Base-by-base conservation (phyloP, 2,113 vertebrate species). In the Junco hyemalis region DNA sequence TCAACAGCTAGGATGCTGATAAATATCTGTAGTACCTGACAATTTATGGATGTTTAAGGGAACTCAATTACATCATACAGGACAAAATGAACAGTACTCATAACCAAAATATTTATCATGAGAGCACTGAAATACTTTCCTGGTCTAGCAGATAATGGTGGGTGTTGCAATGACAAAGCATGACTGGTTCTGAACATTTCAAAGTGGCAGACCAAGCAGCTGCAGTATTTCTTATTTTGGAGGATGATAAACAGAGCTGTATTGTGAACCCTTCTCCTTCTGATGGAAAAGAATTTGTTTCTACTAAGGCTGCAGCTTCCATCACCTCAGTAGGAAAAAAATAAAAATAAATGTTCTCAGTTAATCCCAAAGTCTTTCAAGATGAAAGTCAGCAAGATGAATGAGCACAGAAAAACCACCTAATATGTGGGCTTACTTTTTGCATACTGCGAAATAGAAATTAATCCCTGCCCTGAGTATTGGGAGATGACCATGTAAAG, bases 181-280 rank as follows among this genome's bases (percentile, higher is more conserved):
- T 38, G 86, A 89, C 50, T 69, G 53, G 54, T 87, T 92, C 36
- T 74, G 71, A 87, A 68, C 36, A 24, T 87, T 77, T 86, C 60
- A 24, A 90, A 91, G 68, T 85, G 69, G 35, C 63, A 94, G 73
- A 54, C 24, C 36, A 56, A 86, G 53, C 33, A 92, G 45, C 47
- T 86, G 70, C 35, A 54, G 17, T 95, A 78, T 85, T 82, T 92
- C 73, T 74, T 65, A 35, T 77, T 84, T 90, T 88, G 81, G 74
- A 56, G 24, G 47, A 64, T 93, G 88, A 89, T 89, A 95, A 96
- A 92, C 36, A 92, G 72, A 86, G 53, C 53, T 92, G 25, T n/a
- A 16, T 69, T 95, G 50, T 54, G 59, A 94, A 40, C 44, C 47
- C 10, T 86, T 85, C 79, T 81, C 20, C 44, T 87, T 65, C 68